phyloP scores from a whole-genome alignment of 2,888 invertebrate species.

The Celastrina argiolus region DNA sequence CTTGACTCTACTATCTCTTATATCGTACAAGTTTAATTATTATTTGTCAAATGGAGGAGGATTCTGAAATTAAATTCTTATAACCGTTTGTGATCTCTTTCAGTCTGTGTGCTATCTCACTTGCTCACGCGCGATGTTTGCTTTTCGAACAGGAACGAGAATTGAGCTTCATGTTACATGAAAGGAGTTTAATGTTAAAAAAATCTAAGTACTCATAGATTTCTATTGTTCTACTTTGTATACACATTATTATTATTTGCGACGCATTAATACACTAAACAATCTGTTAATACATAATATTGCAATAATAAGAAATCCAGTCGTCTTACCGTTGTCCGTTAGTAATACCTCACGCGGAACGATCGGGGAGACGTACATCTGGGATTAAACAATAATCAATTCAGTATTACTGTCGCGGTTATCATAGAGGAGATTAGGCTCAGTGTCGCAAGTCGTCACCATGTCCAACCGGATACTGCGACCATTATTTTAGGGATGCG shows the following conservation, averaged over 20 bases:
- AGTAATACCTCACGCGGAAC: conserved; percentile 22
- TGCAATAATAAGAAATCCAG: conserved; percentile 1
- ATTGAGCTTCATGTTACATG: too few species aligned
- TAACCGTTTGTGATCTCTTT: too few species aligned
- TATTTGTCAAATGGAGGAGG: not conserved
- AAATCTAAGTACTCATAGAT: too few species aligned
- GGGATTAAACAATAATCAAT: conserved; percentile 50
- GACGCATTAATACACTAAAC: too few species aligned
- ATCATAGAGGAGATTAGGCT: conserved; percentile 42
- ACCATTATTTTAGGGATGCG: conserved; percentile 21
- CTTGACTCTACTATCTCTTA: not conserved
- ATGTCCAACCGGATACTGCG: conserved; percentile 31
- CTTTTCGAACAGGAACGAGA: too few species aligned
- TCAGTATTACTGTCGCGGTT: conserved; percentile 48
- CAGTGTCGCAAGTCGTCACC: conserved; percentile 38
- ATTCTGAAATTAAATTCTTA: too few species aligned
- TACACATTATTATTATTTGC: not conserved
- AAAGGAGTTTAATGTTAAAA: too few species aligned
- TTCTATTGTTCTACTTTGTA: too few species aligned
- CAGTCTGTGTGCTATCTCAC: too few species aligned
- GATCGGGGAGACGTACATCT: conserved; percentile 31
- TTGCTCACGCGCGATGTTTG: too few species aligned
- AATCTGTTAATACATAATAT: not conserved
- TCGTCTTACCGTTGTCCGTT: not conserved
- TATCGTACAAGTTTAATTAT: not conserved